Percentiles rank a stretch among this genome's conserved stretches.
phyloP scores from a whole-genome alignment of 2,797 vertebrate genomes.

The Setipinna tenuifilis region DNA sequence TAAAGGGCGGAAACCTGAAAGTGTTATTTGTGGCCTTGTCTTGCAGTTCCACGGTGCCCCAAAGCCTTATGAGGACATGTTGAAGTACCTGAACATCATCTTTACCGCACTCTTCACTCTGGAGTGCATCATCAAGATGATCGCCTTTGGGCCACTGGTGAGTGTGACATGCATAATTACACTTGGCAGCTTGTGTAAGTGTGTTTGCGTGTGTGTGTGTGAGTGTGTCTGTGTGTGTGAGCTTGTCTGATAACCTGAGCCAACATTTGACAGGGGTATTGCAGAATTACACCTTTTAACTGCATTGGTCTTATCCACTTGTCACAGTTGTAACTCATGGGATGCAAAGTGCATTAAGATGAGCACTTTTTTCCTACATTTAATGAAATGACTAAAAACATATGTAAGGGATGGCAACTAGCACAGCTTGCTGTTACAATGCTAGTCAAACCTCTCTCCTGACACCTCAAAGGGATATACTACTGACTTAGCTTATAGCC shows the following conservation, averaged over 20 bases:
- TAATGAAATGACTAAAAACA: no score
- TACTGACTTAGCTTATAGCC: no score
- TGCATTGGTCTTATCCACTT: no score
- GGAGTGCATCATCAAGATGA: slow-evolving; percentile 96
- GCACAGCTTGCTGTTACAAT: no score
- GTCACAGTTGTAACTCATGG: no score
- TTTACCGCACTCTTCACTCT: slow-evolving; percentile 97
- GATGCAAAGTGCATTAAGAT: no score
- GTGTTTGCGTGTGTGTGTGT: neutral
- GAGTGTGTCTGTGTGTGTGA: no score
- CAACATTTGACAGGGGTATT: neutral
- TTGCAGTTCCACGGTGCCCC: slow-evolving; percentile 91
- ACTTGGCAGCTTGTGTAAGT: neutral
- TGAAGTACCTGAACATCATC: slow-evolving; percentile 94
- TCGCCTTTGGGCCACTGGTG: slow-evolving; percentile 96
- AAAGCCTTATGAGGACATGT: slow-evolving; percentile 86
- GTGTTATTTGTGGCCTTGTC: neutral
- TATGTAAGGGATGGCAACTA: no score
- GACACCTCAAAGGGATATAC: no score
- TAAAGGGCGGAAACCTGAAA: neutral
- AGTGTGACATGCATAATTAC: slow-evolving; percentile 52
- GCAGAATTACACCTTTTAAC: neutral
- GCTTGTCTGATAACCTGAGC: neutral
- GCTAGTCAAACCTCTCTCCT: no score
- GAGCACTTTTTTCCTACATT: no score